phyloP scores from a whole-genome alignment of 2,888 invertebrate species.

The Aleiodes alternator region DNA sequence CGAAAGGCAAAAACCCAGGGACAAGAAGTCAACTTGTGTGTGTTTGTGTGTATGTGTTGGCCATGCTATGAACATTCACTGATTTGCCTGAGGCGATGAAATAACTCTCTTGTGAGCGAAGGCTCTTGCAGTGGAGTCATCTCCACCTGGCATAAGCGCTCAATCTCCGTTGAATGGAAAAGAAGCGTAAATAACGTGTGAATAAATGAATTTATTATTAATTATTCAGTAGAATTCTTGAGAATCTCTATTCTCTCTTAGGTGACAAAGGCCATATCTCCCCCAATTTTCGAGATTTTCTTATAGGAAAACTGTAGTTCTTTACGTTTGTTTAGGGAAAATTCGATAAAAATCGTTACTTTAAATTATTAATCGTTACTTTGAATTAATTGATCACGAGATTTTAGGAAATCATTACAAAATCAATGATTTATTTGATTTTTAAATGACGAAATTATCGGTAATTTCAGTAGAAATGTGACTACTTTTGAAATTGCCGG shows the following conservation, averaged over 20 bases:
- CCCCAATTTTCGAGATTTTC: too few relatives aligned
- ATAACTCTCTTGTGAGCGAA: constrained; percentile 71
- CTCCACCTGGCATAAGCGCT: constrained; percentile 44
- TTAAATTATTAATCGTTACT: too few relatives aligned
- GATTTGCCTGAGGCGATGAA: constrained; percentile 67
- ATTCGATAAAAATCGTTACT: too few relatives aligned
- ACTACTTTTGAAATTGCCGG: too few relatives aligned
- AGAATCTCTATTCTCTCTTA: neutral
- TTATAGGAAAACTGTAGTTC: too few relatives aligned
- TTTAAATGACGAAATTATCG: too few relatives aligned
- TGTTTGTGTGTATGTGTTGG: constrained; percentile 41
- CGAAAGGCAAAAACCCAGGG: constrained; percentile 52
- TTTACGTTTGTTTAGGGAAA: too few relatives aligned
- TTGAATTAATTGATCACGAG: too few relatives aligned
- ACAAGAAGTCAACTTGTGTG: constrained; percentile 53
- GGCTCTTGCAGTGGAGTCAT: constrained; percentile 58
- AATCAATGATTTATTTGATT: too few relatives aligned
- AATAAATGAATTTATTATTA: neutral
- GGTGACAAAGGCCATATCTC: too few relatives aligned
- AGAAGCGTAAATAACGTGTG: neutral
- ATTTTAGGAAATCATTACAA: too few relatives aligned
- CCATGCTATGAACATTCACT: constrained; percentile 64
- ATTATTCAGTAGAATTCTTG: neutral
- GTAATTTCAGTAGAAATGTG: too few relatives aligned
- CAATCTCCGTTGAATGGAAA: neutral